Evolutionary conservation across 2,113 vertebrate species (phyloP), one percentile per base, ranked within the genome.

Genomic region (Callopanchax toddi): DNA sequence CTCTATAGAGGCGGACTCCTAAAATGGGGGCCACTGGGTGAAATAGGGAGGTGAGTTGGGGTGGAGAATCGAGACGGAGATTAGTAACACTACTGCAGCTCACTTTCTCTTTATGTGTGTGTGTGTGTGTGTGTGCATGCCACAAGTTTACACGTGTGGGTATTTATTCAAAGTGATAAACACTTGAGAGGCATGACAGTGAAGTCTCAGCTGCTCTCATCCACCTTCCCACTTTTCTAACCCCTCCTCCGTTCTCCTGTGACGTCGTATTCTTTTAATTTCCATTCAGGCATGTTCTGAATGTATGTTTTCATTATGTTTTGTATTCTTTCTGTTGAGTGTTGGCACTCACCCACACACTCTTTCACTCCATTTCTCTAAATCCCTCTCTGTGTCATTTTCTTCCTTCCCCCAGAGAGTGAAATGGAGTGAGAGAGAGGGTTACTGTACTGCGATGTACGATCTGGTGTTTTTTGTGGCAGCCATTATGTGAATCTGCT

Each of bases 261-360:
- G 76, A 82, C 60, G 76, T 67, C 63, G 55, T 60, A 61, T 40
- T 72, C 40, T 71, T 81, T 63, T 81, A 84, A 88, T 84, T n/a
- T n/a, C 84, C 79, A 85, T 75, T 87, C 82, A 74, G 60, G 79
- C 64, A 63, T 74, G 51, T 76, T 84, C 55, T 75, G 66, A 18
- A 76, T 79, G 76, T 62, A 3, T 74, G 39, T 52, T 60, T 67
- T 43, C 6, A 18, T 8, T 20, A 44, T 44, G 3, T 20, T 44
- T 18, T 44, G n/a, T 3, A 44, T 44, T 23, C 62, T 81, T 50
- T 61, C 63, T 67, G 67, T 81, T 74, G 68, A 80, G 67, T 56
- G 73, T 60, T 82, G 65, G 60, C 63, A 55, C 71, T 79, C 74
- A 44, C 75, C 74, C 76, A 76, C 80, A 51, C 70, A 66, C 77